Evolutionary conservation across 2,888 invertebrate genomes (phyloP).

Genomic region (Miltochrista miniata): DNA sequence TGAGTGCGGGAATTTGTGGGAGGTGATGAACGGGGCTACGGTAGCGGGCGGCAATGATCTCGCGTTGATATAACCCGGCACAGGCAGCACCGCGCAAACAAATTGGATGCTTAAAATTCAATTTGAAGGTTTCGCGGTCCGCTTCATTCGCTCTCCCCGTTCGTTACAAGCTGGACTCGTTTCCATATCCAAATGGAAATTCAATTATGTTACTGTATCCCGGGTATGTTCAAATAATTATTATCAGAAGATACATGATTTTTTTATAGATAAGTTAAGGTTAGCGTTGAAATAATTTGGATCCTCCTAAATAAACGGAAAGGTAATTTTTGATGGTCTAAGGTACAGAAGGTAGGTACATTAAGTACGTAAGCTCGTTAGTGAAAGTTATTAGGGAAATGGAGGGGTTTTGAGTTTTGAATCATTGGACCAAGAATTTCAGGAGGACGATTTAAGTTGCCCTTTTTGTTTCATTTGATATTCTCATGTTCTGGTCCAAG

Average conservation of each 20-base stretch:
- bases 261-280: slow-evolving; percentile 20
- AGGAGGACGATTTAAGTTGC: too few relatives aligned
- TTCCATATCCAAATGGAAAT: slow-evolving; percentile 69
- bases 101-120: slow-evolving; percentile 84
- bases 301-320: too few relatives aligned
- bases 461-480: too few relatives aligned
- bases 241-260: slow-evolving; percentile 33
- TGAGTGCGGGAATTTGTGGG: slow-evolving; percentile 61
- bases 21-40: slow-evolving; percentile 18
- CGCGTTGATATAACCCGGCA: slow-evolving; percentile 55
- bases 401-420: neutral
- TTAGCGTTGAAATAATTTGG: too few relatives aligned
- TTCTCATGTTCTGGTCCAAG: too few relatives aligned
- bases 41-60: slow-evolving; percentile 33
- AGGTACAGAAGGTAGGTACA: too few relatives aligned
- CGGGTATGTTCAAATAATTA: slow-evolving; percentile 60
- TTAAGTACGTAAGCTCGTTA: too few relatives aligned
- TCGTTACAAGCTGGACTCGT: slow-evolving; percentile 72
- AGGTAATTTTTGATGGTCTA: too few relatives aligned
- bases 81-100: slow-evolving; percentile 71
- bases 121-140: slow-evolving; percentile 83
- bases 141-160: slow-evolving; percentile 76
- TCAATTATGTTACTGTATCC: slow-evolving; percentile 72
- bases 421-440: neutral
- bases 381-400: too few relatives aligned